These are phyloP conservation scores for Aphrophora alni DNA, from an alignment of 2,888 invertebrate species.

Conservation along the genomic window DNA sequence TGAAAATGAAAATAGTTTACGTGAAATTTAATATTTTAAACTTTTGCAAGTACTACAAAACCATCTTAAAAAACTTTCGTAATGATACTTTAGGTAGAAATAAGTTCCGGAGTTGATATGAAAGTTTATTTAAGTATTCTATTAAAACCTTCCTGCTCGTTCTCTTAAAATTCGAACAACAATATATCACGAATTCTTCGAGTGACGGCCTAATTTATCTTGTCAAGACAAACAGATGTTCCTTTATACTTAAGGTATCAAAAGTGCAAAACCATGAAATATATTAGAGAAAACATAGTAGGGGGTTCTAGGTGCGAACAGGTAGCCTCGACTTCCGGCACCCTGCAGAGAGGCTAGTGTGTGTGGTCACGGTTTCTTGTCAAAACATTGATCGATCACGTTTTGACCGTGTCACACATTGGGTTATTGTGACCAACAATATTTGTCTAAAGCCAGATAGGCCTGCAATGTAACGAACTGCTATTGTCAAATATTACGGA, in stretches of 20 bases:
- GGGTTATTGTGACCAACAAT: conserved; percentile 9
- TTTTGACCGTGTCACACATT: not conserved
- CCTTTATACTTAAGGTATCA: no score
- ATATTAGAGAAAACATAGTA: not conserved
- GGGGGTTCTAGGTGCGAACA: not conserved
- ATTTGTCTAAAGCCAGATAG: not conserved
- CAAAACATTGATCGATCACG: not conserved
- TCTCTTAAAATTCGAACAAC: no score
- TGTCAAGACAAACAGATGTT: not conserved
- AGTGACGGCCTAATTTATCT: not conserved
- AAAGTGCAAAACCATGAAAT: not conserved
- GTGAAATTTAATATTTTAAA: no score
- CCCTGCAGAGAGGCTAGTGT: not conserved
- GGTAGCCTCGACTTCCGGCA: conserved; percentile 2
- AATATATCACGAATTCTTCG: not conserved
- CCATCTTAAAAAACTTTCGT: no score
- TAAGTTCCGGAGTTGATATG: no score
- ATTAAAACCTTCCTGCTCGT: no score
- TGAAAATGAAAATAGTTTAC: no score
- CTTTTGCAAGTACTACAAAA: no score
- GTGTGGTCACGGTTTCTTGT: not conserved
- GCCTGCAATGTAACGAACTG: not conserved
- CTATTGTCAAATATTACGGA: not conserved
- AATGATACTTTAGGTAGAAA: no score
- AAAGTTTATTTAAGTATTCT: no score